Base-by-base conservation (phyloP, 2,888 invertebrate species). In the Lochmaea crataegi region DNA sequence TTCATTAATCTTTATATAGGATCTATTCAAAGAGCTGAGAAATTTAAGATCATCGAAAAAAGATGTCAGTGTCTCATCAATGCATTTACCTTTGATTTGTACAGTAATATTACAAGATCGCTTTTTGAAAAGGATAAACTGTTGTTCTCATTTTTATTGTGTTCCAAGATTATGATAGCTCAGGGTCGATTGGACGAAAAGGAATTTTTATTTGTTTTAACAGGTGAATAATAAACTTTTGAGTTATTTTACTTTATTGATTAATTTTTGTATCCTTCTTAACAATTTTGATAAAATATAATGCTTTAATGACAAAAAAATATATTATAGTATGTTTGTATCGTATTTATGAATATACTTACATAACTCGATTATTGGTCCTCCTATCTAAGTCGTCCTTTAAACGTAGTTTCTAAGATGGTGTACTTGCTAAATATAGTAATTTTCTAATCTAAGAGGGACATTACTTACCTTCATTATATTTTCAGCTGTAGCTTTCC, bases 101-200 rank as follows among this genome's bases (percentile, higher is more conserved):
- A 94, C 80, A 90, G 90, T 79, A 95, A 94, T 82, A 94, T 96
- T 41, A 93, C 94, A 80, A 77, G 94, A 80, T 95, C 95, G n/a
- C 88, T 96, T 18, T 94, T 96, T 85, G 94, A 95, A 84, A 94
- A 94, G 86, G 94, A 96, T 85, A 95, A 95, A 87, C 88, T 95
- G 61, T 90, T 94, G 87, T 94, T 94, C 85, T 94, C 95, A 1
- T 94, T 95, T 84, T 88, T 95, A 65, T 89, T 96, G 82, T 94
- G 94, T 84, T 90, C 92, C 42, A 93, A 91, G 84, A 90, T 94
- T 83, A 88, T 92, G 88, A 85, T 92, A 79, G 87, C 89, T 4
- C 87, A 88, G 56, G 87, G 87, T 4, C 87, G 90, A 81, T 89
- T 95, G 81, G 88, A 90, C 75, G 89, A 90, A 73, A 89, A 89